A percentile compares a stretch with the other conserved stretches of the same genome.
phyloP scores from a whole-genome alignment of 2,888 invertebrate species.

The Drosophila anomalata region DNA sequence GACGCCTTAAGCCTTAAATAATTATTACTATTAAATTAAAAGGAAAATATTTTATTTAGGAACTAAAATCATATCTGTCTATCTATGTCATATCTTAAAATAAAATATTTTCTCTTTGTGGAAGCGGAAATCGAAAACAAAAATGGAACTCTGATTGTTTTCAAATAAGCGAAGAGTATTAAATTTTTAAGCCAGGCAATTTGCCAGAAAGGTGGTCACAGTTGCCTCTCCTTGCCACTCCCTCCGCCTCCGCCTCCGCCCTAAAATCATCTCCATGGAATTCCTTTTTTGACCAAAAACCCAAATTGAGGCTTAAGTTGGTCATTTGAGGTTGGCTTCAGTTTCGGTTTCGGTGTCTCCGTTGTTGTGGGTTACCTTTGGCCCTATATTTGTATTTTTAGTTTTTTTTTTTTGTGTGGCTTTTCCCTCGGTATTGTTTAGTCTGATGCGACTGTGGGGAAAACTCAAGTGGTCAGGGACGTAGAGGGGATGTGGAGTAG shows the following conservation, averaged over 20 bases:
- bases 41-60: no score
- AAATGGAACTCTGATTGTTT: slow-evolving; percentile 48
- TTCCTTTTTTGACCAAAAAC: slow-evolving; percentile 23
- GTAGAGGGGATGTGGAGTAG: slow-evolving; percentile 15
- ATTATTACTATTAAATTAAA: no score
- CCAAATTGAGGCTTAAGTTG: slow-evolving; percentile 50
- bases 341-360: slow-evolving; percentile 17
- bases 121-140: slow-evolving; percentile 21
- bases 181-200: slow-evolving; percentile 47
- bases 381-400: slow-evolving; percentile 24
- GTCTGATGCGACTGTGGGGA: slow-evolving; percentile 48
- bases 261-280: neutral
- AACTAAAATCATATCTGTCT: no score
- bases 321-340: slow-evolving; percentile 28
- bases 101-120: neutral
- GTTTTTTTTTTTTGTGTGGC: slow-evolving; percentile 21
- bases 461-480: slow-evolving; percentile 24
- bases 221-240: neutral
- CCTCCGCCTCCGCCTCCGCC: no score
- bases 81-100: no score
- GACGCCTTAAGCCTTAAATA: no score
- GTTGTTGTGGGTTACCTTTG: slow-evolving; percentile 38
- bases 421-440: slow-evolving; percentile 31
- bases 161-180: slow-evolving; percentile 47
- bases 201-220: slow-evolving; percentile 40